Evolutionary conservation across 2,797 vertebrate genomes (phyloP), one percentile per base, ranked within the genome.

Genomic region (Tolypeutes matacus): DNA sequence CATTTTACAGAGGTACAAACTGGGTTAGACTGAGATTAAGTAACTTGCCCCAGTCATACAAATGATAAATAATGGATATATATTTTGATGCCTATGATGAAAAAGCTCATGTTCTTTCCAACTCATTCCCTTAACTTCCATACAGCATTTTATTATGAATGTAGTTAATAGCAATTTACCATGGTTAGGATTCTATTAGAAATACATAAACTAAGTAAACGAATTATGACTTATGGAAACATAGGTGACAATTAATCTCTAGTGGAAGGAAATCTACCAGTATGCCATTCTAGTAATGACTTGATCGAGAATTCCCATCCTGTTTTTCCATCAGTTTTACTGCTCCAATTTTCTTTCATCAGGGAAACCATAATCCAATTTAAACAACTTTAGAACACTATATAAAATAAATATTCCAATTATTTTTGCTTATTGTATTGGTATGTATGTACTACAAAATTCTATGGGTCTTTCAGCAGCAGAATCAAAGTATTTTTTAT

Each of bases 401-500:
- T 51, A 53, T 89, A 82, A 95, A 91, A 56, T 84, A 94, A 60
- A 7, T 76, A 58, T 21, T 11, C 20, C 12, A 85, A 69, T 85
- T 89, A 53, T 49, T 93, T 67, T 76, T 73, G 20, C 93, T 84
- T 89, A 56, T 13, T 49, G 4, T 34, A 39, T 60, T 4, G 34
- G 14, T 64, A 42, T 88, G 3, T 89, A 70, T 81, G 20, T 36
- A 76, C 31, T 64, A 42, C 31, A 86, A 80, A 92, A 70, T 80
- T 58, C 6, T 89, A 51, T 89, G 36, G 4, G 12, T 73, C 60
- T 64, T 80, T 78, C 42, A 70, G 53, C 11, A 91, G 67, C 17
- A 82, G 23, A 83, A 87, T 93, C 62, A 67, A 93, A 70, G 65
- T 64, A 91, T 69, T 89, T 82, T 60, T 75, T 89, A 62, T 53